Percentiles rank a stretch among this genome's conserved stretches.
Evolutionary conservation across 2,888 invertebrate genomes (phyloP).

Genomic region (Cecidostiba fungosa): DNA sequence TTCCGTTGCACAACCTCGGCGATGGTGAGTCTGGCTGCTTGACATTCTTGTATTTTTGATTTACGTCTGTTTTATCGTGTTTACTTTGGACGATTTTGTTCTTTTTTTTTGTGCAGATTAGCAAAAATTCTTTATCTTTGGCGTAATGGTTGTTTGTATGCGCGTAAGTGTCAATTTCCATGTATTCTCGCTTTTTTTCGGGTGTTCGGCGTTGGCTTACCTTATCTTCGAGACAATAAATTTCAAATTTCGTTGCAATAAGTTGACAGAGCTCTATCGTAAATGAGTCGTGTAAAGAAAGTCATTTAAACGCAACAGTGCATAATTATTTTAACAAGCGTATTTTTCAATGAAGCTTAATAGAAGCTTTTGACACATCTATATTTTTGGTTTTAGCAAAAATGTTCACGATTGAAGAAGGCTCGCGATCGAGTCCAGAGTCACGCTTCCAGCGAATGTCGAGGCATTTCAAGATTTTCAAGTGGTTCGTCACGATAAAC

Average conservation of each 20-base stretch:
- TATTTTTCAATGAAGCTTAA: background rate
- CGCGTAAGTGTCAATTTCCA: background rate
- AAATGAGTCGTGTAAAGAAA: too few relatives aligned
- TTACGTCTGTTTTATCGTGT: background rate
- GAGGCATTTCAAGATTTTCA: conserved; percentile 28
- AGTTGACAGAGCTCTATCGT: too few relatives aligned
- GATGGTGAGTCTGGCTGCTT: conserved; percentile 17
- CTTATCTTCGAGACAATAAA: too few relatives aligned
- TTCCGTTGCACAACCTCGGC: conserved; percentile 19
- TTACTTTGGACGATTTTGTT: background rate
- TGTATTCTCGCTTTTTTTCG: background rate
- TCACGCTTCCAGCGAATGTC: background rate
- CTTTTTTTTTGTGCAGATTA: background rate
- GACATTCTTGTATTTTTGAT: background rate
- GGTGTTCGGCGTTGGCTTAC: background rate
- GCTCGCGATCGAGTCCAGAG: background rate
- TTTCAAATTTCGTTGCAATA: background rate
- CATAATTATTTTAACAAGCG: too few relatives aligned
- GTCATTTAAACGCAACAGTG: too few relatives aligned
- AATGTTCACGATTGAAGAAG: conserved; percentile 45
- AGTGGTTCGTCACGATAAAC: conserved; percentile 51
- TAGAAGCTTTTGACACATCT: background rate
- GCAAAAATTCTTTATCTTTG: background rate
- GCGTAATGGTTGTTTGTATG: background rate
- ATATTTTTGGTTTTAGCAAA: conserved; percentile 35